Conservation (phyloP, 2,113 vertebrate genomes). For the Andinoacara biseriatus region DNA sequence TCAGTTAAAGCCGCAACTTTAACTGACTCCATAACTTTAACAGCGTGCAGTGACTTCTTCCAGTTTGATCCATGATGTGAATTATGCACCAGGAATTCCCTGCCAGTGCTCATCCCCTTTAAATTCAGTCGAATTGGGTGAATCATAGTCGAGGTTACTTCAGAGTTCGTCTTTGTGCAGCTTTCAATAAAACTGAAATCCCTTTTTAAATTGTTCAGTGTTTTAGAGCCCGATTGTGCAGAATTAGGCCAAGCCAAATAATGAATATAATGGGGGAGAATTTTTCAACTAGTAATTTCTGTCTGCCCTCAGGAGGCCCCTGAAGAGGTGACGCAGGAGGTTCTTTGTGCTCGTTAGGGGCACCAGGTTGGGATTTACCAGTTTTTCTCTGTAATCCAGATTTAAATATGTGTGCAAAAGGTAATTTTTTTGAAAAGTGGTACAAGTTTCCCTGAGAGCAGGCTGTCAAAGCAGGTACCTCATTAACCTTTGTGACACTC, state of each 20-base stretch:
- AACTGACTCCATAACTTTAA: neutral
- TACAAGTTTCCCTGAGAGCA: constrained; percentile 16
- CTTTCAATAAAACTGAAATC: constrained; percentile 34
- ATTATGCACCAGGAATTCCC: neutral
- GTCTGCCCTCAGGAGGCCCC: neutral
- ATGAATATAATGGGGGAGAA: neutral
- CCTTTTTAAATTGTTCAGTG: constrained; percentile 3
- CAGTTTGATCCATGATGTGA: neutral
- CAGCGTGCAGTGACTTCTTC: neutral
- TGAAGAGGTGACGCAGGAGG: neutral
- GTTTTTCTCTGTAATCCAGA: constrained; percentile 22
- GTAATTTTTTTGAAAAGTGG: neutral
- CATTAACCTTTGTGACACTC: constrained; percentile 71
- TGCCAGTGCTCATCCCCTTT: neutral
- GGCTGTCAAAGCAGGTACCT: constrained; percentile 37
- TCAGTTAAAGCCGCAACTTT: neutral
- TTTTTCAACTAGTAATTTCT: neutral
- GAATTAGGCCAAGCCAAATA: neutral
- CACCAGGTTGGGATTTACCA: neutral
- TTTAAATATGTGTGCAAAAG: constrained; percentile 10
- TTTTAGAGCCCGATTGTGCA: neutral
- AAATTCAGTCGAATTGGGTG: constrained; percentile 1
- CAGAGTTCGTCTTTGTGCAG: neutral
- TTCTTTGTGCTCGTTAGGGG: neutral
- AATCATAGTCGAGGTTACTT: neutral